phyloP scores from a whole-genome alignment of 1,140 invertebrate genomes.

The Eumaeus atala region DNA sequence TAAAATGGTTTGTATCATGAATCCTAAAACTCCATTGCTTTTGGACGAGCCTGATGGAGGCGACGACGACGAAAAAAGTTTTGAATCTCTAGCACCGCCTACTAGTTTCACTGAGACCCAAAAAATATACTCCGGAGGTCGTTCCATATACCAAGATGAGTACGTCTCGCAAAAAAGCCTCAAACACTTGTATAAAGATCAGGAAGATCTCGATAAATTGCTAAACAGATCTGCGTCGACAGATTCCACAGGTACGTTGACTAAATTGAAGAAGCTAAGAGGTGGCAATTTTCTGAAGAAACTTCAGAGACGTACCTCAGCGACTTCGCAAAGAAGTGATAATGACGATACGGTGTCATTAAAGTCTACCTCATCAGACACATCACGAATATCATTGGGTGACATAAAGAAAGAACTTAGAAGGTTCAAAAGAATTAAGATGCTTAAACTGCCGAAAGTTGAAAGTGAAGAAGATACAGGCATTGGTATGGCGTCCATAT shows the following conservation, averaged over 20 bases:
- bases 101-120: slow-evolving; percentile 8
- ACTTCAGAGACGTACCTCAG: slow-evolving; percentile 29
- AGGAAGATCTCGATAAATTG: slow-evolving; percentile 51
- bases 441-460: slow-evolving; percentile 73
- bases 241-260: slow-evolving; percentile 42
- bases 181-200: slow-evolving; percentile 57
- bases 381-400: slow-evolving; percentile 56
- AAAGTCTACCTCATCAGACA: slow-evolving; percentile 58
- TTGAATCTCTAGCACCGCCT: slow-evolving; percentile 34
- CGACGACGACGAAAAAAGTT: slow-evolving; percentile 59
- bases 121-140: slow-evolving; percentile 49
- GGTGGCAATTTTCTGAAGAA: slow-evolving; percentile 47
- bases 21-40: slow-evolving; percentile 51
- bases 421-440: slow-evolving; percentile 62
- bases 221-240: slow-evolving; percentile 44
- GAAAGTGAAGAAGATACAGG: slow-evolving; percentile 75
- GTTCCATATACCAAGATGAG: slow-evolving; percentile 58
- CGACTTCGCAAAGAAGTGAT: slow-evolving; percentile 36
- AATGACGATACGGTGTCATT: slow-evolving; percentile 54
- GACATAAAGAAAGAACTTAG: slow-evolving; percentile 68
- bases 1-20: slow-evolving; percentile 50
- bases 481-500: slow-evolving; percentile 77
- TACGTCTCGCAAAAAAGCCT: slow-evolving; percentile 50
- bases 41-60: slow-evolving; percentile 50
- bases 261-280: slow-evolving; percentile 56